Conservation (phyloP, 2,888 invertebrate species). For the Embidobia sp. region DNA sequence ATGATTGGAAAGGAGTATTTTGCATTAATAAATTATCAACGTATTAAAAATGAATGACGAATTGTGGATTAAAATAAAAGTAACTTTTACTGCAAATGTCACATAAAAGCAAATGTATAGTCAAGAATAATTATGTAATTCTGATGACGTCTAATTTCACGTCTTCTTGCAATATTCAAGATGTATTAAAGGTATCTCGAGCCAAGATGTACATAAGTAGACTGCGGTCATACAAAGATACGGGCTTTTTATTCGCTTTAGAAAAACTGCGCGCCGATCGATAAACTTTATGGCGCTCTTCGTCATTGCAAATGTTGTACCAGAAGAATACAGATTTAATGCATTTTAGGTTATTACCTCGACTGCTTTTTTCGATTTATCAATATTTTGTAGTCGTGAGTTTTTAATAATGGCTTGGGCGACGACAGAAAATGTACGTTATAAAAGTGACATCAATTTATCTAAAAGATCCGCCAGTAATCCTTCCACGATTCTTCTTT, state of each 20-base stretch:
- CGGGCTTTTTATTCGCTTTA: constrained; percentile 57
- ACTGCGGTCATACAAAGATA: constrained; percentile 44
- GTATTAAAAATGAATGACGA: too few species aligned
- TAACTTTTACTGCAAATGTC: too few species aligned
- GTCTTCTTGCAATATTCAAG: constrained; percentile 25
- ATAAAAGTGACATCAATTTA: too few species aligned
- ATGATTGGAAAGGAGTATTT: too few species aligned
- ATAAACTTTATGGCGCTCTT: constrained; percentile 60
- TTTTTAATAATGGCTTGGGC: constrained; percentile 32
- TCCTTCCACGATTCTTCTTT: too few species aligned
- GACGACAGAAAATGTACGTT: too few species aligned
- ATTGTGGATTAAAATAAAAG: too few species aligned
- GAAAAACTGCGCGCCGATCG: constrained; percentile 58
- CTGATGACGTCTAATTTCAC: too few species aligned
- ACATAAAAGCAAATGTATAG: too few species aligned
- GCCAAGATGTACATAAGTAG: constrained; percentile 46
- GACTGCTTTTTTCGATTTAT: constrained; percentile 42
- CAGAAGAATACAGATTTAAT: constrained; percentile 56
- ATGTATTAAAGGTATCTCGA: constrained; percentile 37
- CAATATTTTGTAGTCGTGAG: constrained; percentile 34
- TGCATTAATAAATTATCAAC: too few species aligned
- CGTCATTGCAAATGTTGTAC: constrained; percentile 54
- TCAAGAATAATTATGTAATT: too few species aligned
- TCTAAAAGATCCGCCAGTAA: too few species aligned
- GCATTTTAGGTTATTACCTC: constrained; percentile 53